phyloP scores from a whole-genome alignment of 2,113 vertebrate species.

The Ardeotis arabs region DNA sequence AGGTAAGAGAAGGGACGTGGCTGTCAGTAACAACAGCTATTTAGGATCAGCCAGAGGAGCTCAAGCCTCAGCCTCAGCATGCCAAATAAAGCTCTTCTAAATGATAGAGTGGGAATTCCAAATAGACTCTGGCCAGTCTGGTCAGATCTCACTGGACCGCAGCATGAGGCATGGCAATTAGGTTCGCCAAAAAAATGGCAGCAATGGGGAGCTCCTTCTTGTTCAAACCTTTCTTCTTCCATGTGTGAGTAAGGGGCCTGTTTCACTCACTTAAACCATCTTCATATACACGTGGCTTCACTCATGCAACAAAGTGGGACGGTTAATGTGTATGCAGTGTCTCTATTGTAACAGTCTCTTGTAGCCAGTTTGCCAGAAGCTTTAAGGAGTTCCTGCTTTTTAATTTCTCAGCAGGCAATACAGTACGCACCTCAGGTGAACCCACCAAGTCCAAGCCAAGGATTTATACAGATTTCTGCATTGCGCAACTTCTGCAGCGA shows the following conservation, averaged over 20 bases:
- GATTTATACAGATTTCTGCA: neutral
- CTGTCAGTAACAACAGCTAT: constrained; percentile 40
- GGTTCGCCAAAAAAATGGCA: neutral
- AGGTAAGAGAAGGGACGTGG: constrained; percentile 47
- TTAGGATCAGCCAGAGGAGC: constrained; percentile 35
- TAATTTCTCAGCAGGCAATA: neutral
- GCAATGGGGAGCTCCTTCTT: neutral
- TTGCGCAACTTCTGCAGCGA: neutral
- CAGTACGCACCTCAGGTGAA: neutral
- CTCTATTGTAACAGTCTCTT: neutral
- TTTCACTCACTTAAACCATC: neutral
- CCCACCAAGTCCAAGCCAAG: neutral
- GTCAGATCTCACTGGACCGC: constrained; percentile 8
- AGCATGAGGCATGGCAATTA: constrained; percentile 2
- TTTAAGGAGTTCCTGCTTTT: neutral
- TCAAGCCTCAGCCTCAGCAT: constrained; percentile 4
- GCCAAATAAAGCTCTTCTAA: constrained; percentile 67
- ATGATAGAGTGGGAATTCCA: constrained; percentile 70
- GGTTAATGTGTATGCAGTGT: rapidly evolving
- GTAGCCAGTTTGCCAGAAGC: neutral
- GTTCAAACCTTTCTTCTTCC: constrained; percentile 30
- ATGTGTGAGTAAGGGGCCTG: neutral
- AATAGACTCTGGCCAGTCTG: constrained; percentile 8
- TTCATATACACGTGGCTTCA: neutral
- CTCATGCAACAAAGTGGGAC: neutral